A percentile compares a stretch with the other conserved stretches of the same genome.
phyloP scores from a whole-genome alignment of 2,888 invertebrate species.

The Meghimatium bilineatum region DNA sequence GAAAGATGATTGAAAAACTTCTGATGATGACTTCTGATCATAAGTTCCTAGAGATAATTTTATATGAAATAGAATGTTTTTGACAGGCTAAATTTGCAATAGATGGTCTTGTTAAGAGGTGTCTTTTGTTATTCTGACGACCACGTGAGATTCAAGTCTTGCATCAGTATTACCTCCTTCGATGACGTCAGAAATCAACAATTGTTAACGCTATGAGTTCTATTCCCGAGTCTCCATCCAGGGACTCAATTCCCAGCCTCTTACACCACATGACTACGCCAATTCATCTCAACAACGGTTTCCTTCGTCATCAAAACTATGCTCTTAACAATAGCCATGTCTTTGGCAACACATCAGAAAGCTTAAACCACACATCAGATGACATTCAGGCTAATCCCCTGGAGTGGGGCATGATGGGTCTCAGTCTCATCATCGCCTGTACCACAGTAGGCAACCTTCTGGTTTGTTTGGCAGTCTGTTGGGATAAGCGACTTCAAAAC shows the following conservation, averaged over 20 bases:
- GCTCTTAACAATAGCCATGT: background rate
- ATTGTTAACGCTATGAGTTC: background rate
- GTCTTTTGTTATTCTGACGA: no score
- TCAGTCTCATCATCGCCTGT: constrained; percentile 89
- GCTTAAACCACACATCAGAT: background rate
- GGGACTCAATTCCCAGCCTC: background rate
- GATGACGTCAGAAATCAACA: no score
- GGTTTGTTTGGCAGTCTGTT: constrained; percentile 93
- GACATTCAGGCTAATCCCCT: background rate
- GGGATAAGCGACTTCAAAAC: constrained; percentile 93
- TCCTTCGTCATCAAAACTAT: background rate
- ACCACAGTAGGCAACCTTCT: constrained; percentile 93
- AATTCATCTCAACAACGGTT: background rate
- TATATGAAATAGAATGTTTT: no score
- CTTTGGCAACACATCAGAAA: background rate
- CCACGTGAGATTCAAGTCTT: no score
- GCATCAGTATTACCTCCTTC: no score
- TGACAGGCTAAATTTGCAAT: no score
- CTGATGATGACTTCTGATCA: no score
- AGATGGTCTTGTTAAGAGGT: no score
- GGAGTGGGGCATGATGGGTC: constrained; percentile 76
- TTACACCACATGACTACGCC: background rate
- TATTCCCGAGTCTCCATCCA: background rate
- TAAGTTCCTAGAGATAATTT: no score
- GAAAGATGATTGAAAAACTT: no score